Percentiles rank a stretch among this genome's conserved stretches.
phyloP scores from a whole-genome alignment of 2,888 invertebrate genomes.

The Eristalis pertinax region DNA sequence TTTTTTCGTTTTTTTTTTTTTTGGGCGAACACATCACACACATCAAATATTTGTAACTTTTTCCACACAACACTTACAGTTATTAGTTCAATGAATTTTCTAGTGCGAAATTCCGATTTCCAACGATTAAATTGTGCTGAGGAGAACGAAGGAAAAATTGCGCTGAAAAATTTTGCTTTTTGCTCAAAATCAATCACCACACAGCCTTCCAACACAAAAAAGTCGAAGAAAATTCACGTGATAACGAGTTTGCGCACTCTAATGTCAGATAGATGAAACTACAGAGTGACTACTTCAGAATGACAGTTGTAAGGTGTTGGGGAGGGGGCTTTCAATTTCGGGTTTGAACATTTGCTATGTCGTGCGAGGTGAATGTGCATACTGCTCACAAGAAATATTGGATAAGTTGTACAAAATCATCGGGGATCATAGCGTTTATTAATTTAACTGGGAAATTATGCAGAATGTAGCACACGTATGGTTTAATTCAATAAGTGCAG shows the following conservation, averaged over 20 bases:
- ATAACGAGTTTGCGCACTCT: conserved; percentile 84
- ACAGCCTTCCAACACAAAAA: conserved; percentile 82
- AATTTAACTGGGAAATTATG: too few species aligned
- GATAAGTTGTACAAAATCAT: background rate
- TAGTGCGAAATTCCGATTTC: conserved; percentile 62
- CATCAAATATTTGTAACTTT: conserved; percentile 36
- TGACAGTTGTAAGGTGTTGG: conserved; percentile 28
- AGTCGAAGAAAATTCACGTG: conserved; percentile 84
- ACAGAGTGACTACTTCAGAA: background rate
- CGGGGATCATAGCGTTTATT: too few species aligned
- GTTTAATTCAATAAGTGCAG: too few species aligned
- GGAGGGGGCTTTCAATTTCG: background rate
- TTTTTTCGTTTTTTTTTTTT: background rate
- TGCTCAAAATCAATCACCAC: conserved; percentile 76
- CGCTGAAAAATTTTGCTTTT: conserved; percentile 74
- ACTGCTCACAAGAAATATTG: background rate
- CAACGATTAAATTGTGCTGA: conserved; percentile 61
- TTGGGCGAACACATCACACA: conserved; percentile 13
- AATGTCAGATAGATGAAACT: conserved; percentile 74
- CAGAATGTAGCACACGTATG: too few species aligned
- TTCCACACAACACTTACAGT: conserved; percentile 69
- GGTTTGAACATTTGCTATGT: background rate
- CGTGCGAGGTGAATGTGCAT: background rate
- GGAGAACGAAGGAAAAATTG: conserved; percentile 73
- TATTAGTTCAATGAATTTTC: conserved; percentile 45